These are phyloP conservation scores for Chamaea fasciata DNA, from an alignment of 2,113 vertebrate genomes.

Conservation along the genomic window DNA sequence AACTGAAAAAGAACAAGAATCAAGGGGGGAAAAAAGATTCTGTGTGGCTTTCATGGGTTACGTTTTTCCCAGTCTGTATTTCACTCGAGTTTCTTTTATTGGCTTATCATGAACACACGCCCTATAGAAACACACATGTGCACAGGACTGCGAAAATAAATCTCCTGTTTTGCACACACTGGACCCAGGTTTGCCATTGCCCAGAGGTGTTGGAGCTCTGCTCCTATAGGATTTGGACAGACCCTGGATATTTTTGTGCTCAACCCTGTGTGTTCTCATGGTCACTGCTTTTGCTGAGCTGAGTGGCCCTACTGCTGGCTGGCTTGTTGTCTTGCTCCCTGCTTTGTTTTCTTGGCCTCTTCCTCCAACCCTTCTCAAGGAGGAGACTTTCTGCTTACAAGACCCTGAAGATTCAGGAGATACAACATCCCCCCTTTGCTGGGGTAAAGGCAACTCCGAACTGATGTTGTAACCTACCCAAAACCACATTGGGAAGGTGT, in stretches of 20 bases:
- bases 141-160: background rate
- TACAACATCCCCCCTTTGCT: background rate
- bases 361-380: background rate
- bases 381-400: background rate
- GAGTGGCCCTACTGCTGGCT: background rate
- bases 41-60: conserved; percentile 13
- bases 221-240: background rate
- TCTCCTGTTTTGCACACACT: background rate
- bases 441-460: background rate
- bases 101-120: background rate
- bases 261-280: background rate
- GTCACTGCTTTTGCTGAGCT: background rate
- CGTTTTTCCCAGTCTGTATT: conserved; percentile 34
- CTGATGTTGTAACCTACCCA: background rate
- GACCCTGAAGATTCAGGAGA: background rate
- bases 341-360: background rate
- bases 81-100: conserved; percentile 1
- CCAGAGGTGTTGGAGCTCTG: background rate
- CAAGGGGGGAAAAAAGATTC: accelerated
- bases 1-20: background rate
- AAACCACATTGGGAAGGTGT: background rate
- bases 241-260: background rate
- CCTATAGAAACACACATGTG: background rate
- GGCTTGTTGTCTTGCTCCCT: background rate
- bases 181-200: background rate